phyloP scores from a whole-genome alignment of 30 jellyfish, hydroid and myxozoan species.

The Hydractinia symbiolongicarpus region DNA sequence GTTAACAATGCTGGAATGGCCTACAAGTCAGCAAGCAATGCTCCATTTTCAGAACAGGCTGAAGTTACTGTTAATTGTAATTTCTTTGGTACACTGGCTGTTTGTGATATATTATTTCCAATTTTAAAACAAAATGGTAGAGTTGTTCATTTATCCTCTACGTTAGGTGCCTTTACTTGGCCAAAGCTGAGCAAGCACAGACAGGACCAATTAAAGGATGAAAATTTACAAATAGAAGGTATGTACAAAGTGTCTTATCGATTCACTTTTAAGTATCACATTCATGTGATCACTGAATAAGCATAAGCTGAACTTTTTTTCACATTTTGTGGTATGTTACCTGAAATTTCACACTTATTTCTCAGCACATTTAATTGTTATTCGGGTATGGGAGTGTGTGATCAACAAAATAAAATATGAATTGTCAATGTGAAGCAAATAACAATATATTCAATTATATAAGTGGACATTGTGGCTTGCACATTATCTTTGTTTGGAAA shows the following conservation, averaged over 20 bases:
- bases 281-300: too few species aligned
- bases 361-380: too few species aligned
- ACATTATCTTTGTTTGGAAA: too few species aligned
- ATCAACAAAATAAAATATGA: too few species aligned
- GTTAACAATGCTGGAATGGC: slow-evolving; percentile 87
- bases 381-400: too few species aligned
- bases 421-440: too few species aligned
- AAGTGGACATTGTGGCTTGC: too few species aligned
- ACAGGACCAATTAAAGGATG: slow-evolving; percentile 25
- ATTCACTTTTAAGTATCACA: too few species aligned
- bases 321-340: too few species aligned
- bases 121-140: slow-evolving; percentile 59
- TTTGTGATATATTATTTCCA: slow-evolving; percentile 66
- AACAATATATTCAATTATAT: too few species aligned
- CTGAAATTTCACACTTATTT: too few species aligned
- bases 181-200: not conserved
- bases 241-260: not conserved
- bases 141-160: slow-evolving; percentile 31
- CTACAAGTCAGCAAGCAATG: slow-evolving; percentile 23
- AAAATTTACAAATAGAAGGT: slow-evolving; percentile 22
- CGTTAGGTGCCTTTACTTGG: slow-evolving; percentile 20
- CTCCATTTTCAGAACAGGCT: slow-evolving; percentile 79
- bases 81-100: slow-evolving; percentile 60
- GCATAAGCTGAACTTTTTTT: too few species aligned
- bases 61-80: slow-evolving; percentile 50